Evolutionary conservation across 2,888 invertebrate genomes (phyloP).

Genomic region (Sphaerophoria rueppellii): DNA sequence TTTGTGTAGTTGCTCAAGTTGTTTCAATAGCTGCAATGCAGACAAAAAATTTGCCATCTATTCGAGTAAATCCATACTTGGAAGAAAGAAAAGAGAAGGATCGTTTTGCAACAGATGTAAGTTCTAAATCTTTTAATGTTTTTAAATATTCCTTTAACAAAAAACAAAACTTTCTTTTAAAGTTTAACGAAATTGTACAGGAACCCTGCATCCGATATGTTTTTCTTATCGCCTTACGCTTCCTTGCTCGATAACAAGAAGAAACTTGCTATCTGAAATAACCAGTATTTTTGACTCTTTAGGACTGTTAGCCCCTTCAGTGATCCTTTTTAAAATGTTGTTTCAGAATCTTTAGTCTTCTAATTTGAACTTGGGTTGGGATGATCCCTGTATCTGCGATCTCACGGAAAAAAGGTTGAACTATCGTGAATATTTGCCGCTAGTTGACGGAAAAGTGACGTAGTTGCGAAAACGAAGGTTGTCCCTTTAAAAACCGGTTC

Average conservation of each 20-base stretch:
- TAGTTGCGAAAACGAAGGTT: conserved; percentile 26
- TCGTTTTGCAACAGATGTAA: too few relatives aligned
- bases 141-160: too few relatives aligned
- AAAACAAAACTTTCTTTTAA: too few relatives aligned
- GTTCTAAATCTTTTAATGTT: too few relatives aligned
- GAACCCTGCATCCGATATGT: conserved; percentile 13
- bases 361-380: conserved; percentile 42
- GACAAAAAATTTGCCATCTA: too few relatives aligned
- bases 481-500: conserved; percentile 36
- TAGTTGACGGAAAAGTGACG: neutral
- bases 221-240: neutral
- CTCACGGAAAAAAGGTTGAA: conserved; percentile 25
- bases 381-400: conserved; percentile 46
- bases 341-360: conserved; percentile 15
- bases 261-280: neutral
- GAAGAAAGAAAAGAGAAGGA: too few relatives aligned
- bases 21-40: too few relatives aligned
- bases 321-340: too few relatives aligned
- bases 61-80: too few relatives aligned
- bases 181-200: conserved; percentile 23
- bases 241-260: neutral
- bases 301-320: neutral
- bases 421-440: conserved; percentile 20
- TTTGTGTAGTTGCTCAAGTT: too few relatives aligned
- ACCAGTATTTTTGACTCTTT: conserved; percentile 40